Base-by-base conservation (phyloP, 2,113 vertebrate species). In the Sclerurus mexicanus region DNA sequence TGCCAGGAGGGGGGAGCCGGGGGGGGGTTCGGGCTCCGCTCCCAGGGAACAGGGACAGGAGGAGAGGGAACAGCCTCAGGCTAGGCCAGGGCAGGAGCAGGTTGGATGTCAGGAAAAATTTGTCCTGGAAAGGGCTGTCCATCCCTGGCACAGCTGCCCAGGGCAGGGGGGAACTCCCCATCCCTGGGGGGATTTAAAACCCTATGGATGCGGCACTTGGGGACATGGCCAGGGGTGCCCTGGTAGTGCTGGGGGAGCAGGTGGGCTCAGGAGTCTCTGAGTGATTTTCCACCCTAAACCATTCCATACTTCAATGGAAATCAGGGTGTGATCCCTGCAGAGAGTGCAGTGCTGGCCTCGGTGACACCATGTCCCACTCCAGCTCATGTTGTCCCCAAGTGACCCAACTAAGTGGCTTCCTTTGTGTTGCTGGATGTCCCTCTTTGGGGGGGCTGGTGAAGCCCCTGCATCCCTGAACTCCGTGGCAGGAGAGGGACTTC, bases 91-190 rank as follows among this genome's bases (percentile, higher is more conserved):
- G 44, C 7, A 46, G 18, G 46, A 7, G 9, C 6, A 4, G n/a
- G n/a, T 7, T 17, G 69, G 62, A 12, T 28, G 2, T 7, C 13
- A 23, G 74, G 28, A 2, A 9, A 39, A 62, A 24, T 46, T 33
- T 28, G 9, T 12, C 14, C 0, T 0, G 73, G 73, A 1, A 28
- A 44, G 23, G 28, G 22, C 27, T 59, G 21, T 52, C 3, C 53
- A 44, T 25, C 7, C 12, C 42, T 53, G 58, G 44, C 44, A 66
- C 31, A 47, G 64, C 46, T 49, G 64, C 64, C 64, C 64, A n/a
- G 33, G 42, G 64, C 64, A 67, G 44, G 8, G 19, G 24, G 31
- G 6, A 2, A 19, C 0, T 20, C 33, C 4, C 19, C 28, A 10
- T 33, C 3, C 27, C 5, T 11, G 44, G 13, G 1, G 63, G 72